phyloP scores from a whole-genome alignment of 2,888 invertebrate genomes.

The Torymus auratus region DNA sequence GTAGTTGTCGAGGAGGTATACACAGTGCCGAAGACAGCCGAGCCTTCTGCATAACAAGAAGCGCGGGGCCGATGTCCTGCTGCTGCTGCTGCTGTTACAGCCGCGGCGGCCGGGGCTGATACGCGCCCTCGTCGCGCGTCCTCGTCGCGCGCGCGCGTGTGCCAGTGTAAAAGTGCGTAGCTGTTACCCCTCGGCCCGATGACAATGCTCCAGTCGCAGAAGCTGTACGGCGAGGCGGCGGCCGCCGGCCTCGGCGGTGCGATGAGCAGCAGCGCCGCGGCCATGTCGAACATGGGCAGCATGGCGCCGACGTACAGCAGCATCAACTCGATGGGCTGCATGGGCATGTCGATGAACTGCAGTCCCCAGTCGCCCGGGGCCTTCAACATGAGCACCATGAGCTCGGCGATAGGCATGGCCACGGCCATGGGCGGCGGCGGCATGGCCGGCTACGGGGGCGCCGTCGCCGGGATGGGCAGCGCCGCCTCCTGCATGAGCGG shows the following conservation, averaged over 20 bases:
- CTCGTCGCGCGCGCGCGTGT: no score
- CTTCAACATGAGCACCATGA: conserved; percentile 73
- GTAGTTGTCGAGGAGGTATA: no score
- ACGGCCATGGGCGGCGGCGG: conserved; percentile 66
- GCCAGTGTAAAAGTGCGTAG: no score
- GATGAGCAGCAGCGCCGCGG: conserved; percentile 71
- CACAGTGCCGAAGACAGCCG: no score
- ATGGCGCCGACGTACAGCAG: conserved; percentile 86
- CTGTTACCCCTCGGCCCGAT: conserved; percentile 64
- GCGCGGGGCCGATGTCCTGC: no score
- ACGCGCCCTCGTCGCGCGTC: no score
- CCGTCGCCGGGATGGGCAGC: conserved; percentile 72
- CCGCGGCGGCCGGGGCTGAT: no score
- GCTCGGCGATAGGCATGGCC: conserved; percentile 71
- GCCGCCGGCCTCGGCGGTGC: conserved; percentile 71
- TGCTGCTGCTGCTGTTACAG: no score
- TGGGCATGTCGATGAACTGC: conserved; percentile 78
- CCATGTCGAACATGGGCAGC: conserved; percentile 74
- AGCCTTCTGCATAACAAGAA: no score
- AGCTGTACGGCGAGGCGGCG: conserved; percentile 73
- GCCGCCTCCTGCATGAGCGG: conserved; percentile 80
- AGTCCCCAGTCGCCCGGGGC: conserved; percentile 72
- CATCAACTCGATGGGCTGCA: conserved; percentile 86
- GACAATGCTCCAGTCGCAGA: conserved; percentile 76
- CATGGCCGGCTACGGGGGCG: conserved; percentile 67